Evolutionary conservation across 2,797 vertebrate genomes (phyloP).

Genomic region (Acridotheres tristis): DNA sequence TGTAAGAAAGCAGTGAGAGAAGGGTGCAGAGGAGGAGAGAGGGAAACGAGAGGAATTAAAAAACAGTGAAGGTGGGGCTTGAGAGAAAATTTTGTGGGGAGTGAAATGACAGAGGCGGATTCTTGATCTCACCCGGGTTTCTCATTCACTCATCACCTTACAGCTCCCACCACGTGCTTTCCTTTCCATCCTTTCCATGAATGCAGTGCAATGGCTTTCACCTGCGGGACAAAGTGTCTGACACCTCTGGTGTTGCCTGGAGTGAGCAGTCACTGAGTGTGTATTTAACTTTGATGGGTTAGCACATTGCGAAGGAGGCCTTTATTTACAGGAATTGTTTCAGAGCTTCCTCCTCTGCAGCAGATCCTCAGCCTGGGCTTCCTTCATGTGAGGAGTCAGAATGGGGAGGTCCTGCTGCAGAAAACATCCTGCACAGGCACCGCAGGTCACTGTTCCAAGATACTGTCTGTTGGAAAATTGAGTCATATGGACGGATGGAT

Average conservation of each 20-base stretch:
- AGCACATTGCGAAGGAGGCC: neutral
- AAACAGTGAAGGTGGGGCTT: slow-evolving; percentile 34
- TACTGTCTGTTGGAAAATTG: neutral
- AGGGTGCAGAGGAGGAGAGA: neutral
- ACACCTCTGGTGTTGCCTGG: neutral
- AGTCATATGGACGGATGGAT: neutral
- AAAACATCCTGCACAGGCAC: neutral
- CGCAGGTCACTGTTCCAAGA: neutral
- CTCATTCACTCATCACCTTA: slow-evolving; percentile 23
- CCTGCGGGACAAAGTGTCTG: neutral
- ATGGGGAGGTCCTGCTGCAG: neutral
- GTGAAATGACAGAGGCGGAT: slow-evolving; percentile 45
- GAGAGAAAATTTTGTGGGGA: slow-evolving; percentile 36
- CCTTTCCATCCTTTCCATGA: neutral
- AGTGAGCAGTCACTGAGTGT: neutral
- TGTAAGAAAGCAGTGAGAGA: slow-evolving; percentile 10
- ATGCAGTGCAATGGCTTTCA: neutral
- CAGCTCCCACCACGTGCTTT: neutral
- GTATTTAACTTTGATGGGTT: neutral
- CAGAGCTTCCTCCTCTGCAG: neutral
- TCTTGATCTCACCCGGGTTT: slow-evolving; percentile 34
- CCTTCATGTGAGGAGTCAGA: neutral
- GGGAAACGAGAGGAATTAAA: neutral
- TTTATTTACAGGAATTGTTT: neutral
- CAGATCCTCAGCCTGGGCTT: neutral